Conservation (phyloP, 2,113 vertebrate species). For the Saguinus midas region DNA sequence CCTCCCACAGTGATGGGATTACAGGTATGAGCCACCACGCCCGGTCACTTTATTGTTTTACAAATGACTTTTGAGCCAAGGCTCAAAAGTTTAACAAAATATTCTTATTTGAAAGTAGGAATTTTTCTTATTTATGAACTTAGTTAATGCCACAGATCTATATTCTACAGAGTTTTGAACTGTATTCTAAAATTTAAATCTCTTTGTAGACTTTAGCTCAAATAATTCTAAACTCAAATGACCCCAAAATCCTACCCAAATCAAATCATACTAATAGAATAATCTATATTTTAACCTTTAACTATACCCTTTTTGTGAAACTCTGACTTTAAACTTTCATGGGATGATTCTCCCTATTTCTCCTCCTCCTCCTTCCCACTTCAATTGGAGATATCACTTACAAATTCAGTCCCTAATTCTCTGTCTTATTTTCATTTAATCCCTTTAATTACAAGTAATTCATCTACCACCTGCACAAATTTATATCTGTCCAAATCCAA, state of each 20-base stretch:
- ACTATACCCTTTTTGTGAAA: background rate
- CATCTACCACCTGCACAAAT: background rate
- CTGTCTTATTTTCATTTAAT: conserved; percentile 20
- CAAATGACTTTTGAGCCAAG: background rate
- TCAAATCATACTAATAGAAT: conserved; percentile 22
- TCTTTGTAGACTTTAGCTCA: background rate
- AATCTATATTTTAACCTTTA: background rate
- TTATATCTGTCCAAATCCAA: background rate
- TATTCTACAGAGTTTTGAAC: background rate
- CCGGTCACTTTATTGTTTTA: too few species aligned
- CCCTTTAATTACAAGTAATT: background rate
- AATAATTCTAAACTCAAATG: background rate
- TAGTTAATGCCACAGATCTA: conserved; percentile 12
- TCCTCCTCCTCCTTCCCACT: background rate
- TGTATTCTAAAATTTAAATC: conserved; percentile 46
- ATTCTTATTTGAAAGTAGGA: too few species aligned
- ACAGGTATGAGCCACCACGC: too few species aligned
- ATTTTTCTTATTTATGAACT: background rate
- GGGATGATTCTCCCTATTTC: background rate
- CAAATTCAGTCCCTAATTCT: background rate
- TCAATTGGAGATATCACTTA: background rate
- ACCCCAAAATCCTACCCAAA: background rate
- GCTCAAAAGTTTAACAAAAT: too few species aligned
- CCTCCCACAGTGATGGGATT: too few species aligned
- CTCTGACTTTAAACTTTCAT: background rate